Evolutionary conservation across 2,113 vertebrate genomes (phyloP), one percentile per base, ranked within the genome.

Genomic region (Phaethornis superciliosus): DNA sequence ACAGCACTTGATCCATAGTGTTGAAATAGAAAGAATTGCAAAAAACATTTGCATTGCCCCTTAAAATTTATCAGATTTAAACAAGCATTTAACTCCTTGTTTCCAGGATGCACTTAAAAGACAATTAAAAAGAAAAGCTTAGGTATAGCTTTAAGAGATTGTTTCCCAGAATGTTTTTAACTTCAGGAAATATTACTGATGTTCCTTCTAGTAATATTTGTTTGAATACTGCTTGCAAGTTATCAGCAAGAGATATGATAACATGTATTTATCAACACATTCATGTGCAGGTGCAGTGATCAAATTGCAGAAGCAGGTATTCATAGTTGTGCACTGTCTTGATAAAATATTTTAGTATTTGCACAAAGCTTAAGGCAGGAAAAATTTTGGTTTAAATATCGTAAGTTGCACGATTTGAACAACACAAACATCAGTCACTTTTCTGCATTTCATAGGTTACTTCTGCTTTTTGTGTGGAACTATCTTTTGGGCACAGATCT

Each of bases 21-120:
- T 89, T 3, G 86, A 96, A 94, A 94, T 22, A 71, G 71, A 87
- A 90, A 70, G 76, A 93, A 89, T 84, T 93, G 74, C 89, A 90
- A 60, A 95, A 96, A 71, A 7, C 8, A 62, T 88, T 96, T 89
- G 72, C 62, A 46, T 92, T 76, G 23, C 27, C 49, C 81, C 89
- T 92, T 89, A 64, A 84, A 90, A 86, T 81, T 4, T 44, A 64
- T 68, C 40, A 81, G 54, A 83, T 86, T 71, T 68, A 56, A 92
- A 67, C 12, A 86, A 30, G 15, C 42, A 27, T 88, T 85, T 84
- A 83, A 85, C 49, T 51, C 3, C 0, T 64, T 2, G 2, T 85
- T 88, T 86, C 69, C 32, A 78, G 44, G 85, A 77, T 27, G 26
- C 17, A 9, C 35, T 75, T 67, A 28, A 49, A 88, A 77, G 42